These are phyloP conservation scores for Octodon degus DNA, from an alignment of 2,113 vertebrate species.

Conservation along the genomic window DNA sequence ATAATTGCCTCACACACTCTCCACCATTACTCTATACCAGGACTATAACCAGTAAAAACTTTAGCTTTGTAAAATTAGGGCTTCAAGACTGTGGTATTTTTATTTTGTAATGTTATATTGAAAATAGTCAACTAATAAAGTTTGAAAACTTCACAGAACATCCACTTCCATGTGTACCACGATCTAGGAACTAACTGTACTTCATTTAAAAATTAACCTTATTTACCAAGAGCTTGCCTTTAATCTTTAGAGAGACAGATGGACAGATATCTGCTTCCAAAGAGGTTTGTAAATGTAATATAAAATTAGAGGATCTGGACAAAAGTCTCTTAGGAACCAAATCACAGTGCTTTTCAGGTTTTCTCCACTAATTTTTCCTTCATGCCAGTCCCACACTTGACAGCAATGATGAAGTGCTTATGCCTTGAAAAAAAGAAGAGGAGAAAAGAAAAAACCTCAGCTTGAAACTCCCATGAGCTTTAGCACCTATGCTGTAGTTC, in stretches of 20 bases:
- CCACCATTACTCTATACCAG: neutral
- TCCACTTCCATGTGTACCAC: slow-evolving; percentile 26
- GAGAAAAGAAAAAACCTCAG: neutral
- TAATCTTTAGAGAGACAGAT: neutral
- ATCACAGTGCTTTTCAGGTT: slow-evolving; percentile 38
- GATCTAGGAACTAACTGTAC: neutral
- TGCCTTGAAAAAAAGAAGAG: slow-evolving; percentile 34
- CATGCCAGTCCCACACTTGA: slow-evolving; percentile 21
- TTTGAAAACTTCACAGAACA: slow-evolving; percentile 24
- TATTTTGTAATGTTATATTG: neutral
- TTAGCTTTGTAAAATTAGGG: neutral
- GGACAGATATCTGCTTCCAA: neutral
- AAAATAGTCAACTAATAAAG: neutral
- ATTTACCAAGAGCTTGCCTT: neutral
- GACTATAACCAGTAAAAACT: neutral
- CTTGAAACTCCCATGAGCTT: slow-evolving; percentile 55
- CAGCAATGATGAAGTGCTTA: slow-evolving; percentile 68
- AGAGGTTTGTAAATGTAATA: slow-evolving; percentile 6
- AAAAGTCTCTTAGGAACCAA: slow-evolving; percentile 39
- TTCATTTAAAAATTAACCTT: slow-evolving; percentile 35
- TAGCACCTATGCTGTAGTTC: neutral
- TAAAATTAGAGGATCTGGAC: slow-evolving; percentile 22
- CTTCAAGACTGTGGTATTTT: neutral
- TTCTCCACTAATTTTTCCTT: slow-evolving; percentile 53
- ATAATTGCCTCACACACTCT: neutral